Evolutionary conservation across 2,888 invertebrate genomes (phyloP).

Genomic region (Rugalucina vietnamica): DNA sequence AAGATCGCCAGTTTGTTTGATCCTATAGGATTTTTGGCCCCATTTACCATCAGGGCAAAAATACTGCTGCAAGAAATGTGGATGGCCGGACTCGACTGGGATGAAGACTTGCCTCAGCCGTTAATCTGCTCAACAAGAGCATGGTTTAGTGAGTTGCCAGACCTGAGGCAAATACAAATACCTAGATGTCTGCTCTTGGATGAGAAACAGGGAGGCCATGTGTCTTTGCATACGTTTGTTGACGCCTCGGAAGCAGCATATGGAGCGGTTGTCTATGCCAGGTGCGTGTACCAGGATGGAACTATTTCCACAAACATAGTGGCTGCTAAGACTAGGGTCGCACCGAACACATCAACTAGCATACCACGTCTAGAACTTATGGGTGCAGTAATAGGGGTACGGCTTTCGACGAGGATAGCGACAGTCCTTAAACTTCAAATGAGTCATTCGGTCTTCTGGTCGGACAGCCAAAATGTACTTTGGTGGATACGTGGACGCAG

Average conservation of each 20-base stretch:
- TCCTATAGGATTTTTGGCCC: constrained; percentile 74
- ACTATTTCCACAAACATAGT: constrained; percentile 1
- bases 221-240: constrained; percentile 33
- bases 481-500: constrained; percentile 48
- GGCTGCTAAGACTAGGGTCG: constrained; percentile 44
- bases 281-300: not conserved
- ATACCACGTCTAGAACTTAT: constrained; percentile 49
- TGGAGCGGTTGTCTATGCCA: constrained; percentile 30
- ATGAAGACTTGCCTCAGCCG: constrained; percentile 57
- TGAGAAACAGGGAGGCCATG: not conserved
- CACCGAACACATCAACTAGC: constrained; percentile 42
- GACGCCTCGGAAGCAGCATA: constrained; percentile 47
- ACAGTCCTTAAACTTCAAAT: constrained; percentile 9
- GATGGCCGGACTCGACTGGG: constrained; percentile 69
- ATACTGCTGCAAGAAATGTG: constrained; percentile 72
- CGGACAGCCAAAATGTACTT: constrained; percentile 43
- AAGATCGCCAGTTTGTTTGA: constrained; percentile 73
- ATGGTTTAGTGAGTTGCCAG: constrained; percentile 52
- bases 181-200: constrained; percentile 38
- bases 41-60: constrained; percentile 67
- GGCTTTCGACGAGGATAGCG: not conserved
- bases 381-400: constrained; percentile 32
- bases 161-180: constrained; percentile 22
- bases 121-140: constrained; percentile 11
- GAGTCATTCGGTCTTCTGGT: constrained; percentile 18